These are phyloP conservation scores for Peucedramus taeniatus DNA, from an alignment of 2,113 vertebrate species.

Conservation along the genomic window DNA sequence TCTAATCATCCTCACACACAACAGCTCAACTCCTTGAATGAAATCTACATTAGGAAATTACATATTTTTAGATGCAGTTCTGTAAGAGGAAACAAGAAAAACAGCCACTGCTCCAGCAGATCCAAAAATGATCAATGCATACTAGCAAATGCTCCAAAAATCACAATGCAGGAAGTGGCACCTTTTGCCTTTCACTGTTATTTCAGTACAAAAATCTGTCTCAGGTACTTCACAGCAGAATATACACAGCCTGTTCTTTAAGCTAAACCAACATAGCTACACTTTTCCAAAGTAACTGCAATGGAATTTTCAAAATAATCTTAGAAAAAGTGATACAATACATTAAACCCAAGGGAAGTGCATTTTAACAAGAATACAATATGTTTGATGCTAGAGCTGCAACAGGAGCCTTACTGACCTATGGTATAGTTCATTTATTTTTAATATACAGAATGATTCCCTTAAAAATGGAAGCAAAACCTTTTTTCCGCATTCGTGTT, in stretches of 20 bases:
- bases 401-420: background rate
- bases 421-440: background rate
- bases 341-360: background rate
- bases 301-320: background rate
- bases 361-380: background rate
- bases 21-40: background rate
- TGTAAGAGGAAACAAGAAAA: background rate
- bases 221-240: background rate
- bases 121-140: background rate
- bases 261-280: background rate
- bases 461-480: background rate
- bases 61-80: constrained; percentile 5
- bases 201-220: background rate
- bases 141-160: background rate
- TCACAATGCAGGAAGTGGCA: background rate
- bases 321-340: background rate
- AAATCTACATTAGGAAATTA: background rate
- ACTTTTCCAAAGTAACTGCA: background rate
- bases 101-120: background rate
- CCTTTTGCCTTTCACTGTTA: background rate
- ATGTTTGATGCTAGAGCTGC: background rate
- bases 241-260: background rate
- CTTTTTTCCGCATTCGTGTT: background rate
- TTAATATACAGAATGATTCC: background rate
- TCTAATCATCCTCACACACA: background rate